Evolutionary conservation across 2,113 vertebrate genomes (phyloP), one percentile per base, ranked within the genome.

Genomic region (Vireo altiloquus): DNA sequence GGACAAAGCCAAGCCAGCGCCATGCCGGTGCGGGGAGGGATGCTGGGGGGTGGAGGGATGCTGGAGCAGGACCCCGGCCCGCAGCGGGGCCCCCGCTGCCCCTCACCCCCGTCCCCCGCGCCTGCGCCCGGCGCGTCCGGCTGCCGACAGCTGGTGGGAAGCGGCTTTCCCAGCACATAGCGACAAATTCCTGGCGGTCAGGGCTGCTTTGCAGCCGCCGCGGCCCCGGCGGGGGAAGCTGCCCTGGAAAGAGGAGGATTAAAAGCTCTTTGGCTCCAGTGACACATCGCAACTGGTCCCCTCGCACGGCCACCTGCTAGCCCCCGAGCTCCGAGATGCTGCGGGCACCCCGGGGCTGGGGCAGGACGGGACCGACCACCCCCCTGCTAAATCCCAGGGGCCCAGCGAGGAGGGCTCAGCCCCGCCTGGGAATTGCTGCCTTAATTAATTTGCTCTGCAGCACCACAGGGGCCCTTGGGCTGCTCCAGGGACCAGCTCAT

Each of bases 141-240:
- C 63, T 75, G 89, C 88, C 25, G 85, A 93, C 97, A 97, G 97
- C 97, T 97, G 97, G 80, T 3, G 87, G 81, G 95, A 92, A 85
- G 92, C 87, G 42, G 92, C 39, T 87, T 97, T 97, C 95, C 94
- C 97, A 96, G 88, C n/a, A 4, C 95, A 96, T 91, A 94, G 97
- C 4, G 94, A 96, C 87, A 97, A 96, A 97, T 97, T 97, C 96
- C 94, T 96, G 84, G 57, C 61, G 69, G 65, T 90, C 87, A n/a
- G 82, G 50, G 87, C 92, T 64, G 91, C 95, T 97, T 95, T 95
- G 92, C 97, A 95, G 90, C 84, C 92, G 66, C 94, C 49, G 39
- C 19, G 8, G 80, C 76, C 86, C 37, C 31, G 33, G 63, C 50
- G 54, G 60, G 92, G 61, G 75, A 78, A 68, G 44, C 57, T 40